These are phyloP conservation scores for Paracentrotus lividus DNA, from an alignment of 53 echinoderm and acorn worm genomes.

Conservation along the genomic window DNA sequence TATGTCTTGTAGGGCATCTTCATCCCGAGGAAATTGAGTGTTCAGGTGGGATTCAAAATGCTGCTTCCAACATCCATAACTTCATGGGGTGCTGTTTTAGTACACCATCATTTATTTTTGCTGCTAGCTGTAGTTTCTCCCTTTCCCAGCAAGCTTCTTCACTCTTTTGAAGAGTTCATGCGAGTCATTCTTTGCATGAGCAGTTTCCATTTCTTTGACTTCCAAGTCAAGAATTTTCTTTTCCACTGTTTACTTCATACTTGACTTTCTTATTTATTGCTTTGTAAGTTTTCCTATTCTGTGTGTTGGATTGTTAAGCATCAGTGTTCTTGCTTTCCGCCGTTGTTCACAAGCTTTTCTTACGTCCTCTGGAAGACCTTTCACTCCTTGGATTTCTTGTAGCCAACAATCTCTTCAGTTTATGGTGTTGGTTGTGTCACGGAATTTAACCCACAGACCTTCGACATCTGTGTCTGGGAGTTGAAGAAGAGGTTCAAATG, in stretches of 20 bases:
- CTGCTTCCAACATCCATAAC: not conserved
- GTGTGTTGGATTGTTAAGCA: not conserved
- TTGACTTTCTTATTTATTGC: not conserved
- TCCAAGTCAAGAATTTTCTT: no score
- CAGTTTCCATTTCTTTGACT: not conserved
- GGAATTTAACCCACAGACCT: constrained; percentile 13
- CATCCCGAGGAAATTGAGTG: not conserved
- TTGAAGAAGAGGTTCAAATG: not conserved
- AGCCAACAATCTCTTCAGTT: not conserved
- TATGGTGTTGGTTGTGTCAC: not conserved
- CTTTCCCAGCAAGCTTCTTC: not conserved
- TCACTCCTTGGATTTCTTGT: not conserved
- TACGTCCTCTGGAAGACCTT: not conserved
- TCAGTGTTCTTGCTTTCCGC: not conserved
- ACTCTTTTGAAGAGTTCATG: not conserved
- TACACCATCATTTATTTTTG: not conserved
- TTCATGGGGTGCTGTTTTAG: not conserved
- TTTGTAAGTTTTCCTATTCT: no score
- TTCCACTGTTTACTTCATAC: not conserved
- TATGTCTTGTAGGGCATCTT: not conserved
- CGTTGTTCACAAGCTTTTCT: not conserved
- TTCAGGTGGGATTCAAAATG: not conserved
- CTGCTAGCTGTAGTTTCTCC: not conserved
- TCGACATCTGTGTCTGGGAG: not conserved
- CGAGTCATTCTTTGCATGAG: not conserved